Evolutionary conservation across 2,113 vertebrate species (phyloP).

Genomic region (Chlorocebus sabaeus): DNA sequence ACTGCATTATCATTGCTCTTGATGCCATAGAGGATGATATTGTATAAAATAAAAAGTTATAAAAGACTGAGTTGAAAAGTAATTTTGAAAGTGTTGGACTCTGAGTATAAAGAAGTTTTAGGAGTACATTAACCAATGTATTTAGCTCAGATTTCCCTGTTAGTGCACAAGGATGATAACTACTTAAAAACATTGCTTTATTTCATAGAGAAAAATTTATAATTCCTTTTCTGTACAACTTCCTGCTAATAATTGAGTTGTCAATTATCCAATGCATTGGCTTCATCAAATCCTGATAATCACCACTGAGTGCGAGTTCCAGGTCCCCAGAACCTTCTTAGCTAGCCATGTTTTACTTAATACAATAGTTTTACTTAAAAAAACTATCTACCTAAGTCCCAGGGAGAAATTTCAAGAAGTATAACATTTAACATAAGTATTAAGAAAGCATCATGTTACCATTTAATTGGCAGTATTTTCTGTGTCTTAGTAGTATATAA

Average conservation of each 20-base stretch:
- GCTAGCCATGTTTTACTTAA: not conserved
- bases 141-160: not conserved
- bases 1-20: not conserved
- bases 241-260: not conserved
- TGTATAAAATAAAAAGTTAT: not conserved
- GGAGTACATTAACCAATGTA: not conserved
- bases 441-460: not conserved
- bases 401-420: not conserved
- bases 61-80: not conserved
- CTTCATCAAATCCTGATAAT: not conserved
- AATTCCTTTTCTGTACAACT: not conserved
- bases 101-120: not conserved
- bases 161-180: not conserved
- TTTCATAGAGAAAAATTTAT: not conserved
- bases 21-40: not conserved
- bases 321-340: not conserved
- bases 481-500: not conserved
- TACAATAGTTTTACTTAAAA: not conserved
- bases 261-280: not conserved
- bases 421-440: not conserved
- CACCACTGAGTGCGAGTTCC: not conserved
- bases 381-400: not conserved
- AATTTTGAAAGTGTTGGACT: not conserved
- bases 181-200: not conserved
- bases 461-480: constrained; percentile 14